These are phyloP conservation scores for Amazona guildingii DNA, from an alignment of 2,113 vertebrate species.

Conservation along the genomic window DNA sequence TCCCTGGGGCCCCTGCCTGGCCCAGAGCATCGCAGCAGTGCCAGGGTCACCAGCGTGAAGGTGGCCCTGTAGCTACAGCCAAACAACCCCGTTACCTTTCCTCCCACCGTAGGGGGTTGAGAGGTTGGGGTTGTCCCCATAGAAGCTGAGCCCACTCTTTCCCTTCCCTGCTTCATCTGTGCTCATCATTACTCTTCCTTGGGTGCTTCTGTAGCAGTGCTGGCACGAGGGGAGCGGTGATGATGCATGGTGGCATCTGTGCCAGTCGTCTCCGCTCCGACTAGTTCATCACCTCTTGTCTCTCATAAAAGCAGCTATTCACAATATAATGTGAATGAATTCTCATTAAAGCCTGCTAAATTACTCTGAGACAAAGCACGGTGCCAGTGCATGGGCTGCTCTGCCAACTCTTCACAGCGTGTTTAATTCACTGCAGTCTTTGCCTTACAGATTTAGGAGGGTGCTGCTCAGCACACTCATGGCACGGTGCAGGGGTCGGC, in stretches of 20 bases:
- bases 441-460: background rate
- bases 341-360: constrained; percentile 48
- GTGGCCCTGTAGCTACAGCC: background rate
- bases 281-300: constrained; percentile 12
- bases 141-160: background rate
- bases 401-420: background rate
- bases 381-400: background rate
- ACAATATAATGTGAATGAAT: background rate
- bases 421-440: background rate
- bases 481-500: rapidly evolving
- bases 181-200: background rate
- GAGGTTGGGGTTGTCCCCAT: background rate
- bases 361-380: constrained; percentile 18
- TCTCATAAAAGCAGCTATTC: constrained; percentile 15
- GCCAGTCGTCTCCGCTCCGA: background rate
- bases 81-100: rapidly evolving
- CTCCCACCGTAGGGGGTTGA: rapidly evolving
- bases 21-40: background rate
- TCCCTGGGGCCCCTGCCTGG: rapidly evolving
- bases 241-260: background rate
- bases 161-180: background rate
- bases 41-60: background rate
- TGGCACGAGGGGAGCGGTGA: background rate
- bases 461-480: background rate
- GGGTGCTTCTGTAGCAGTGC: background rate